A percentile compares a stretch with the other conserved stretches of the same genome.
Conservation (phyloP, 2,888 invertebrate genomes). For the Drosophila formosana region DNA sequence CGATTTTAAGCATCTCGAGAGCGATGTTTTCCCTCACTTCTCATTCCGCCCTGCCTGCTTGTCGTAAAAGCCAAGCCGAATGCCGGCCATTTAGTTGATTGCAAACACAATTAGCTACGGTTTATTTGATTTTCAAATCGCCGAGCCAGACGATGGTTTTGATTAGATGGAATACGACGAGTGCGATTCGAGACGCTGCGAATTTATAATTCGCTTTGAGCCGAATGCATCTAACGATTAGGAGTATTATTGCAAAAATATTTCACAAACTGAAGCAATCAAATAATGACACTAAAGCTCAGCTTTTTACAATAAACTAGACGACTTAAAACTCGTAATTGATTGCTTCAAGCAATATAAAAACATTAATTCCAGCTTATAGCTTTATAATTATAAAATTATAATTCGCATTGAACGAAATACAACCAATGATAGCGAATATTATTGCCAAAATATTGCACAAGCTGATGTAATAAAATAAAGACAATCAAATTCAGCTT, state of each 20-base stretch:
- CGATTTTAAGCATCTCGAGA: slow-evolving; percentile 23
- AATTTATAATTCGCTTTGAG: slow-evolving; percentile 39
- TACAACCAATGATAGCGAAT: neutral
- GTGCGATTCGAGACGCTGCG: slow-evolving; percentile 1
- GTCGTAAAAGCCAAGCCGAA: slow-evolving; percentile 68
- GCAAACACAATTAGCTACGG: slow-evolving; percentile 78
- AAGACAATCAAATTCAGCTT: neutral
- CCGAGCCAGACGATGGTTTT: slow-evolving; percentile 44
- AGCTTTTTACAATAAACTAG: neutral
- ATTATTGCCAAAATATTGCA: neutral
- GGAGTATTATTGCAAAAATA: neutral
- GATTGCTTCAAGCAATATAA: too few relatives aligned
- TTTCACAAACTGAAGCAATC: neutral
- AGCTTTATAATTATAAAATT: slow-evolving; percentile 23
- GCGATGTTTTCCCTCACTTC: slow-evolving; percentile 14
- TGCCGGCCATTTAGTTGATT: slow-evolving; percentile 75
- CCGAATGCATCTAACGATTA: neutral
- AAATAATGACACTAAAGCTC: neutral
- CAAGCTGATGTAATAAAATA: neutral
- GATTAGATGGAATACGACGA: slow-evolving; percentile 27
- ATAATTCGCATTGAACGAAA: slow-evolving; percentile 19
- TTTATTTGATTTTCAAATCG: slow-evolving; percentile 75
- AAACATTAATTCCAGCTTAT: too few relatives aligned
- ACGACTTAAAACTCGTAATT: too few relatives aligned
- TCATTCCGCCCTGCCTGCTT: neutral